Base-by-base conservation (phyloP, 2,797 vertebrate species). In the Pantherophis alleghaniensis region DNA sequence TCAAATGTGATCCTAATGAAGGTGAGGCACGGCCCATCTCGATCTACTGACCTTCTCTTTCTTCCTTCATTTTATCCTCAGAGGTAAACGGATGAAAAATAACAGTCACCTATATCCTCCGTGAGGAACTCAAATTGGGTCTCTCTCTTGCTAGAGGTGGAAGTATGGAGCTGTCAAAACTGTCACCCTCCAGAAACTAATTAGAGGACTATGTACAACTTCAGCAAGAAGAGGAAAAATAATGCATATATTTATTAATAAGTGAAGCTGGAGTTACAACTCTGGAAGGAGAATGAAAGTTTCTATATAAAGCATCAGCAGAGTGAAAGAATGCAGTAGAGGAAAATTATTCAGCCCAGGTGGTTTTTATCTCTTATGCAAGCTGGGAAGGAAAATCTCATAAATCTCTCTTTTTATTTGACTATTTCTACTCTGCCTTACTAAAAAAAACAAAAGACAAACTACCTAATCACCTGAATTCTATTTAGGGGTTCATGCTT, bases 141-240 rank as follows among this genome's bases (percentile, higher is more conserved):
- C 94, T 11, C 4, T 24, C 51, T 16, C 87, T 74, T 53, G 24
- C 60, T 5, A 0, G 53, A 93, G 86, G 20, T 90, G 87, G 20
- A 93, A 91, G 12, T 83, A 93, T n/a, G 88, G 47, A 42, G 83
- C 88, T 90, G 94, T 95, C 94, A 91, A 91, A 96, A 56, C 89
- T 90, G 57, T 93, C 88, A 94, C 92, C 0, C 28, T 42, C 37
- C 86, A 88, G 94, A 66, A 91, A 79, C 92, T 95, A 93, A 91
- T 93, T 91, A 93, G 59, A 83, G 53, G 7, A 51, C 56, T 7
- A 28, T 28, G 90, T 16, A 24, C 94, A 87, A 93, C 94, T 61
- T 53, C 83, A 90, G 88, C 42, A 92, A 90, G 57, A 87, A 61
- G 59, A 94, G 32, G 32, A 42, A 51, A 91, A 94, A 32, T 87